Percentiles rank a stretch among this genome's conserved stretches.
phyloP scores from a whole-genome alignment of 2,113 vertebrate genomes.

The Bos indicus region DNA sequence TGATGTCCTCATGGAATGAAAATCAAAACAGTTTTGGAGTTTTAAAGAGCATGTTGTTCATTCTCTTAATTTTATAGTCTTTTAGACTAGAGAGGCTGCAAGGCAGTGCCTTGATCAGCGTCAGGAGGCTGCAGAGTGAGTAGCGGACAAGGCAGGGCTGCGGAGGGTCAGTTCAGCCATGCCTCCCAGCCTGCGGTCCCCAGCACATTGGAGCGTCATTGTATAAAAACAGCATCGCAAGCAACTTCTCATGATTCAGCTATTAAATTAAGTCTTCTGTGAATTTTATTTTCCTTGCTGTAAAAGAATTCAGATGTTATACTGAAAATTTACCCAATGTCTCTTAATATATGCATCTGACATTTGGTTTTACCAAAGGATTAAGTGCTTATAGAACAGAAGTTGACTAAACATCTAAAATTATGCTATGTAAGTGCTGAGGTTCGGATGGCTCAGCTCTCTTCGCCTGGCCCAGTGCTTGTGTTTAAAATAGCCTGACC shows the following conservation, averaged over 20 bases:
- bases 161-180: too few relatives aligned
- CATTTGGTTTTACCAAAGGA: conserved; percentile 12
- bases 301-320: background rate
- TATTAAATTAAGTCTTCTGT: background rate
- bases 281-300: background rate
- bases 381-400: background rate
- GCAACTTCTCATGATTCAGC: background rate
- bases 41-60: background rate
- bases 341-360: background rate
- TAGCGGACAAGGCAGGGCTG: background rate
- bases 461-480: conserved; percentile 39
- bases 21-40: background rate
- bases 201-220: background rate
- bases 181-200: background rate
- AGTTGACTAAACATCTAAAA: conserved; percentile 62
- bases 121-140: background rate
- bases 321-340: background rate
- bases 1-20: background rate
- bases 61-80: background rate
- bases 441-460: conserved; percentile 26
- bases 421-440: conserved; percentile 54
- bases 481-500: conserved; percentile 42
- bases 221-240: background rate
- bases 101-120: background rate
- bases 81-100: background rate